A percentile compares a stretch with the other conserved stretches of the same genome.
Conservation (phyloP, 2,888 invertebrate genomes). For the Clepsis dumicolana region DNA sequence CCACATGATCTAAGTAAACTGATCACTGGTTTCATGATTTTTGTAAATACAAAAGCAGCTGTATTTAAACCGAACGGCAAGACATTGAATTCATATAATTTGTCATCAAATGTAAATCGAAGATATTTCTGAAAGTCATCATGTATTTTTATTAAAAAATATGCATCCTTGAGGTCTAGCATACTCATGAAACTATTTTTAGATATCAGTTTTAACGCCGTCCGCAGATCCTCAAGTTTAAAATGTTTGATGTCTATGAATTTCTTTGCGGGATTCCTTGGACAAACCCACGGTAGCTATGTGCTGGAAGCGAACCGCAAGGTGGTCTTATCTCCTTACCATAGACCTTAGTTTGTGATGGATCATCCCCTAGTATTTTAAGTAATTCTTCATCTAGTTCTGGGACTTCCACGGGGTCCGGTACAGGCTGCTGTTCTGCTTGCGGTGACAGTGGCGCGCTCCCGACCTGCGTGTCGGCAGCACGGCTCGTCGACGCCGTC, state of each 20-base stretch:
- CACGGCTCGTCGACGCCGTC: not conserved
- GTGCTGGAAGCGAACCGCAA: constrained; percentile 2
- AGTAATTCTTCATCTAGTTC: not conserved
- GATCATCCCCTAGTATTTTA: not conserved
- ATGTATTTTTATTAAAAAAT: constrained; percentile 35
- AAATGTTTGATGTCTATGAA: constrained; percentile 43
- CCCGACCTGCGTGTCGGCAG: not conserved
- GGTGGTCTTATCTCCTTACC: not conserved
- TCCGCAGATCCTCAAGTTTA: constrained; percentile 44
- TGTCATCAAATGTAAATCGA: not conserved
- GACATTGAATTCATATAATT: constrained; percentile 1
- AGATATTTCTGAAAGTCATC: not conserved
- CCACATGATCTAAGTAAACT: not conserved
- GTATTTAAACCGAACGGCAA: constrained; percentile 37
- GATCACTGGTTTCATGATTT: not conserved
- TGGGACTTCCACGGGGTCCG: not conserved
- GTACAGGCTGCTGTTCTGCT: too few relatives aligned
- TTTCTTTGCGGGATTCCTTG: not conserved
- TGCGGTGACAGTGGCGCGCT: not conserved
- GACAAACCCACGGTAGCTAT: not conserved
- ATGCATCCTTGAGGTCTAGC: too few relatives aligned
- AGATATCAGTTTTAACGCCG: constrained; percentile 35
- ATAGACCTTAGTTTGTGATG: not conserved
- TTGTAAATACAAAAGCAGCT: not conserved
- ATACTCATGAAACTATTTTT: constrained; percentile 32